phyloP scores from a whole-genome alignment of 2,888 invertebrate species.

The Nemotelus nigrinus region DNA sequence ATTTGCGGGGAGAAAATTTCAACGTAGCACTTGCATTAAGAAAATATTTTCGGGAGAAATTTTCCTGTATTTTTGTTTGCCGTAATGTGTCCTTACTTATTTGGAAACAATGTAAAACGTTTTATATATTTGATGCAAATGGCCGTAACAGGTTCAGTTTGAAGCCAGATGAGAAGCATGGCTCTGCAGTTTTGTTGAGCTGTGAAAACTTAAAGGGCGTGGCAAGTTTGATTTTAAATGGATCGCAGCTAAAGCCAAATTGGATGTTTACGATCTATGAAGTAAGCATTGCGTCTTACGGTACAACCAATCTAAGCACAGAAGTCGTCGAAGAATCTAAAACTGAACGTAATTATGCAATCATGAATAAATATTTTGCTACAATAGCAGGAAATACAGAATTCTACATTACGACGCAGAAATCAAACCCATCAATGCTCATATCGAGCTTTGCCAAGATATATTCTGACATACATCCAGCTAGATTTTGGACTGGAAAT shows the following conservation, averaged over 20 bases:
- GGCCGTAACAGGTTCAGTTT: constrained; percentile 57
- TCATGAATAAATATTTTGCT: constrained; percentile 59
- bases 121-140: constrained; percentile 73
- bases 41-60: constrained; percentile 58
- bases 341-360: constrained; percentile 53
- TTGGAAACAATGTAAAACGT: constrained; percentile 68
- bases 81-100: constrained; percentile 58
- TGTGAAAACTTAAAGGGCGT: constrained; percentile 58
- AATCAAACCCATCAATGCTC: constrained; percentile 69
- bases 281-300: constrained; percentile 56
- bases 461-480: constrained; percentile 73
- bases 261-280: constrained; percentile 59
- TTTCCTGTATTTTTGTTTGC: constrained; percentile 57
- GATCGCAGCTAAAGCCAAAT: constrained; percentile 54
- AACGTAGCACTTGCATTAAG: constrained; percentile 59
- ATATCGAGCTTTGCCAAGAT: constrained; percentile 71
- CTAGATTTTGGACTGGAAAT: constrained; percentile 72
- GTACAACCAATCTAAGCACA: constrained; percentile 52
- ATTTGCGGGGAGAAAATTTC: constrained; percentile 52
- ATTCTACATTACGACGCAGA: constrained; percentile 53
- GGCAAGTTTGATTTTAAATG: constrained; percentile 58
- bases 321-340: constrained; percentile 8
- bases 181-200: constrained; percentile 67
- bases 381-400: constrained; percentile 60
- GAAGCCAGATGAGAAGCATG: constrained; percentile 60